Conservation (phyloP, 1,140 invertebrate species). For the Platyscapa corneri region DNA sequence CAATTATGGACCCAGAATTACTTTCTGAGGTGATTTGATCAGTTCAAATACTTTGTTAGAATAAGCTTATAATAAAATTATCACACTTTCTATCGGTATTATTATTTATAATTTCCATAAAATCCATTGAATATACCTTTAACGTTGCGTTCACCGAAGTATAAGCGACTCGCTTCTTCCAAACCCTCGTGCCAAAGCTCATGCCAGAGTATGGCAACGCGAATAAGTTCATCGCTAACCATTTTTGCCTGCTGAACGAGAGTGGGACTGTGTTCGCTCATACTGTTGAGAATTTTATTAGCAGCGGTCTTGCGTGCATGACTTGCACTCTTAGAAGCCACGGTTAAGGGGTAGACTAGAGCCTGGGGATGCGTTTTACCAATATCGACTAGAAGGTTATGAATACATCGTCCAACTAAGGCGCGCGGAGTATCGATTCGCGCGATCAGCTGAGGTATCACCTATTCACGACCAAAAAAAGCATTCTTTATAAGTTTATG, state of each 20-base stretch:
- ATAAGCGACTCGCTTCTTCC: conserved; percentile 96
- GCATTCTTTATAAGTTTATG: neutral
- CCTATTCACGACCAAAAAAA: conserved; percentile 64
- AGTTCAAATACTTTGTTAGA: too few species aligned
- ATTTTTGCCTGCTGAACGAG: conserved; percentile 95
- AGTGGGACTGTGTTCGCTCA: conserved; percentile 94
- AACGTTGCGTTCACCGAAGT: conserved; percentile 96
- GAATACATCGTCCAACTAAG: conserved; percentile 91
- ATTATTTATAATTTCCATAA: too few species aligned
- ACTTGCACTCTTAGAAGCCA: conserved; percentile 96
- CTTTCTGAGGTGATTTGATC: too few species aligned
- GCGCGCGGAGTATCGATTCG: conserved; percentile 95
- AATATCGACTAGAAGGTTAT: conserved; percentile 95
- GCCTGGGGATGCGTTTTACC: conserved; percentile 91
- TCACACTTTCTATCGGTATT: too few species aligned
- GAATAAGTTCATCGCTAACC: conserved; percentile 97
- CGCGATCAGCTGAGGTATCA: conserved; percentile 98
- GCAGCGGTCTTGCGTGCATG: conserved; percentile 89
- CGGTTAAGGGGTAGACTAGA: conserved; percentile 96
- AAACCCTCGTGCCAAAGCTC: conserved; percentile 99
- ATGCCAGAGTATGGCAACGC: conserved; percentile 99
- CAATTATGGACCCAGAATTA: too few species aligned
- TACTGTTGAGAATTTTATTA: conserved; percentile 95
- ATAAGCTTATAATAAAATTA: too few species aligned
- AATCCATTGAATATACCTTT: conserved; percentile 85